A percentile compares a stretch with the other conserved stretches of the same genome.
Evolutionary conservation across 2,797 vertebrate genomes (phyloP).

Genomic region (Uromys caudimaculatus): DNA sequence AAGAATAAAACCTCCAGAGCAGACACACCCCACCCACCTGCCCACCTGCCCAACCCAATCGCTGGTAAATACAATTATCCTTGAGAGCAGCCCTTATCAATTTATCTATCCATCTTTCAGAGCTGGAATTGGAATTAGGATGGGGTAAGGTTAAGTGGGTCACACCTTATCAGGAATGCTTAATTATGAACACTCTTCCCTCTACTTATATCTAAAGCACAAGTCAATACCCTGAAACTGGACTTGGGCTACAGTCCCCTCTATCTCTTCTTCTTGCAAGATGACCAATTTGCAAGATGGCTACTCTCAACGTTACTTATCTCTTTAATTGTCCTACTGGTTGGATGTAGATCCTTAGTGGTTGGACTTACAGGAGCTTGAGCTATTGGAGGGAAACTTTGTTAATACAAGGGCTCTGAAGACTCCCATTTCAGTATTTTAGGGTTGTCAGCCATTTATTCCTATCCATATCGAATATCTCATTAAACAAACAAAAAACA

Average conservation of each 20-base stretch:
- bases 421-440: neutral
- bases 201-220: neutral
- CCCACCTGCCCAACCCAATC: neutral
- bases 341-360: no score
- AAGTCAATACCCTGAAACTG: neutral
- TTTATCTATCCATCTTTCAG: neutral
- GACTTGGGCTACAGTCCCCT: neutral
- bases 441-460: neutral
- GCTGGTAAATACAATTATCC: no score
- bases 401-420: neutral
- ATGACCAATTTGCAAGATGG: neutral
- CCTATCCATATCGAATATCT: neutral
- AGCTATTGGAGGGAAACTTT: neutral
- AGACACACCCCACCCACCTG: neutral
- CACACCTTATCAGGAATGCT: neutral
- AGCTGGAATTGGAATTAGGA: neutral
- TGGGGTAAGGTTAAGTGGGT: neutral
- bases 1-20: neutral
- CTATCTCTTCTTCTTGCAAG: neutral
- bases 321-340: neutral
- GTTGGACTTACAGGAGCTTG: neutral
- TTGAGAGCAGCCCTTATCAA: neutral
- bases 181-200: neutral
- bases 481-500: neutral
- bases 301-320: neutral